phyloP scores from a whole-genome alignment of 2,888 invertebrate genomes.

The Euproctis similis region DNA sequence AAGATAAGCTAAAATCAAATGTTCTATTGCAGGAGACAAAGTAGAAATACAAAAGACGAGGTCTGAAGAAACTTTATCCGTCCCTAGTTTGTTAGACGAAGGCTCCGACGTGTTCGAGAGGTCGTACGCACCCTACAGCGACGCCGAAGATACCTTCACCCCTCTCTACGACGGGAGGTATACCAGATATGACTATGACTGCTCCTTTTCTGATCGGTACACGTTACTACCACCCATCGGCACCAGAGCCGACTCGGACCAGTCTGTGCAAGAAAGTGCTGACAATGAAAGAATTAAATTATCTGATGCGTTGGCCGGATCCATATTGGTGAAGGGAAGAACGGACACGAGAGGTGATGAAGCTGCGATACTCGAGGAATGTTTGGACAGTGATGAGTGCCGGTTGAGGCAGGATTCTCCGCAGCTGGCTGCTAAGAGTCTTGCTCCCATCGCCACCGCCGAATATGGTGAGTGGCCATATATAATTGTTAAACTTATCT shows the following conservation, averaged over 20 bases:
- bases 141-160: conserved; percentile 17
- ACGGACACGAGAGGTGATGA: conserved; percentile 25
- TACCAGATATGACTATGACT: conserved; percentile 50
- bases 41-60: conserved; percentile 62
- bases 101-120: conserved; percentile 19
- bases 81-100: conserved; percentile 45
- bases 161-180: conserved; percentile 42
- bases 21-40: conserved; percentile 31
- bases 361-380: conserved; percentile 43
- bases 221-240: conserved; percentile 52
- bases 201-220: conserved; percentile 46
- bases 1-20: no score
- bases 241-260: conserved; percentile 32
- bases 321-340: conserved; percentile 34
- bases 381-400: conserved; percentile 28
- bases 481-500: no score
- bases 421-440: conserved; percentile 28
- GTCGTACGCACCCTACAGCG: conserved; percentile 32
- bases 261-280: conserved; percentile 26
- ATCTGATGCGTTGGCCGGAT: conserved; percentile 35
- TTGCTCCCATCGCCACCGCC: conserved; percentile 35
- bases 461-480: conserved; percentile 44
- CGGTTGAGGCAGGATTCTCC: conserved; percentile 24
- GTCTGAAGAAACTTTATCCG: conserved; percentile 60
- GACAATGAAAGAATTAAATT: conserved; percentile 25